phyloP scores from a whole-genome alignment of 2,888 invertebrate genomes.

The Macaria notata region DNA sequence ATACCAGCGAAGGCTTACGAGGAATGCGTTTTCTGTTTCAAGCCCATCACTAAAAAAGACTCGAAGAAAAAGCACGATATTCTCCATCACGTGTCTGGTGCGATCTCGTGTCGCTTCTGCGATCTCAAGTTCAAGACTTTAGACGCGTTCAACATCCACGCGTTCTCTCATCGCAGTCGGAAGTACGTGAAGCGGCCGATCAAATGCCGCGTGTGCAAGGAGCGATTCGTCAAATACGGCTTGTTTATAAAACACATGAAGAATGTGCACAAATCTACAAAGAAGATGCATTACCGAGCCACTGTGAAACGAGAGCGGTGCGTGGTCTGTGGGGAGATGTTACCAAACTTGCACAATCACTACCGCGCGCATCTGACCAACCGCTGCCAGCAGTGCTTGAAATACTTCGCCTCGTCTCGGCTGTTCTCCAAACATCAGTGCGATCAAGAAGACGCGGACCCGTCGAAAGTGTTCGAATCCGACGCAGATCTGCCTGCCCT shows the following conservation, averaged over 20 bases:
- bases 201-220: conserved; percentile 68
- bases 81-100: conserved; percentile 68
- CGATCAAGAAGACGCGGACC: conserved; percentile 60
- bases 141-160: conserved; percentile 75
- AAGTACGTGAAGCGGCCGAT: conserved; percentile 74
- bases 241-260: conserved; percentile 74
- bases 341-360: conserved; percentile 84
- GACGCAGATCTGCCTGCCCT: conserved; percentile 57
- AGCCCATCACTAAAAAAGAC: conserved; percentile 62
- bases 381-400: conserved; percentile 73
- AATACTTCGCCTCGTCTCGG: conserved; percentile 69
- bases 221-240: conserved; percentile 72
- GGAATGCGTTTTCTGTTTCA: conserved; percentile 77
- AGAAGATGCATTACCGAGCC: conserved; percentile 71
- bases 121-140: conserved; percentile 73
- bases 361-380: conserved; percentile 83
- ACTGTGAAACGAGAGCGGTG: conserved; percentile 78
- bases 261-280: conserved; percentile 58
- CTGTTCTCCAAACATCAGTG: conserved; percentile 63
- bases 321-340: conserved; percentile 81
- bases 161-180: conserved; percentile 72
- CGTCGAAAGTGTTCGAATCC: conserved; percentile 63
- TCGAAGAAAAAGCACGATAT: conserved; percentile 63
- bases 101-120: conserved; percentile 77
- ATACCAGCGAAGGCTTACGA: conserved; percentile 53